Evolutionary conservation across 2,113 vertebrate genomes (phyloP).

Genomic region (Tenrec ecaudatus): DNA sequence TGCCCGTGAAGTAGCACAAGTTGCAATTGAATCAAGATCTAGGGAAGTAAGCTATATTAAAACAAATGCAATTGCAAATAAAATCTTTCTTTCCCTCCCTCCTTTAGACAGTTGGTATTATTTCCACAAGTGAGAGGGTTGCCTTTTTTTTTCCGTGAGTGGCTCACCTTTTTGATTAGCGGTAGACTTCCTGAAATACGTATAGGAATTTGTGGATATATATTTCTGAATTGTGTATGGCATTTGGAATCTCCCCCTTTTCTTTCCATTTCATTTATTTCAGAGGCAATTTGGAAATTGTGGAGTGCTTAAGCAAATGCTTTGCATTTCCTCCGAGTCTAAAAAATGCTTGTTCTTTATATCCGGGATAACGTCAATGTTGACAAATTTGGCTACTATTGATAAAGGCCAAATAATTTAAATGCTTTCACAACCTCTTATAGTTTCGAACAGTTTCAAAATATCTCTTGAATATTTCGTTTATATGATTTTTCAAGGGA

Average conservation of each 20-base stretch:
- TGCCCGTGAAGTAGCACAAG: conserved; percentile 13
- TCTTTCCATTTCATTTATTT: conserved; percentile 22
- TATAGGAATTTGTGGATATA: not conserved
- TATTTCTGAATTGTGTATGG: not conserved
- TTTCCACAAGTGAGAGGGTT: not conserved
- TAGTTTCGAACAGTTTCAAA: not conserved
- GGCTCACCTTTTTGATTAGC: not conserved
- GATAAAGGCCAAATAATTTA: not conserved
- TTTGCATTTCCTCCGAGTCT: not conserved
- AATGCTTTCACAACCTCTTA: not conserved
- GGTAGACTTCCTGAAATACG: not conserved
- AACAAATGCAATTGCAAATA: conserved; percentile 32
- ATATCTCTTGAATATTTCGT: not conserved
- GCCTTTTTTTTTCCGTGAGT: not conserved
- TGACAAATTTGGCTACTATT: not conserved
- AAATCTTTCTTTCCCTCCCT: not conserved
- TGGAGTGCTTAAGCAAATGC: not conserved
- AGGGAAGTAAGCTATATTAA: not conserved
- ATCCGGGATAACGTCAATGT: not conserved
- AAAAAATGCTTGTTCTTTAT: conserved; percentile 29
- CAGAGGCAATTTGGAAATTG: not conserved
- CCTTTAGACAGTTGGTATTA: not conserved
- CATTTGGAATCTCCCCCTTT: not conserved
- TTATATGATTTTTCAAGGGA: not conserved
- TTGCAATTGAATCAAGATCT: conserved; percentile 30